A percentile compares a stretch with the other conserved stretches of the same genome.
Conservation (phyloP, 2,888 invertebrate genomes). For the Helleia helle region DNA sequence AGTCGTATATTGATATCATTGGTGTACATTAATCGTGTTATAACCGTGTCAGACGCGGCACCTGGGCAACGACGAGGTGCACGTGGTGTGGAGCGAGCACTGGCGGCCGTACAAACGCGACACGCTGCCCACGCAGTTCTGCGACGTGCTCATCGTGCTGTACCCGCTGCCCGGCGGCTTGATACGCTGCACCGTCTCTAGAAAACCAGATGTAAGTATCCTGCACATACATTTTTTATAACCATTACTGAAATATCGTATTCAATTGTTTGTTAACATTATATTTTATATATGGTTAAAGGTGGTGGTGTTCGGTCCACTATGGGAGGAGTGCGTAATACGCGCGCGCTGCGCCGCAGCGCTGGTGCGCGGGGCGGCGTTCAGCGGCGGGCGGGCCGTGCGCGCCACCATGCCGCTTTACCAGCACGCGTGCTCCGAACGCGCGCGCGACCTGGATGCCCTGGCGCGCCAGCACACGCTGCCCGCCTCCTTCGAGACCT, state of each 20-base stretch:
- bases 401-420: conserved; percentile 91
- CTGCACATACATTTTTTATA: no score
- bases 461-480: conserved; percentile 90
- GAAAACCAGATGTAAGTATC: conserved; percentile 85
- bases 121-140: conserved; percentile 99
- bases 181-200: conserved; percentile 89
- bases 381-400: conserved; percentile 93
- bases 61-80: conserved; percentile 98
- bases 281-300: no score
- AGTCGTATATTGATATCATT: background rate
- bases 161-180: conserved; percentile 93
- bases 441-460: conserved; percentile 87
- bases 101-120: conserved; percentile 95
- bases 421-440: conserved; percentile 95
- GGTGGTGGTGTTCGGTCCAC: conserved; percentile 95
- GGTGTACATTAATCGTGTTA: no score
- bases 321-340: conserved; percentile 90
- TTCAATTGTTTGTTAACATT: no score
- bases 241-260: no score
- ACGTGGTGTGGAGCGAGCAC: conserved; percentile 99
- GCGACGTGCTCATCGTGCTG: conserved; percentile 96
- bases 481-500: conserved; percentile 92
- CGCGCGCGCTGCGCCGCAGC: conserved; percentile 80
- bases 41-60: conserved; percentile 81
- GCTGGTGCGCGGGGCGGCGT: conserved; percentile 88